Evolutionary conservation across 2,113 vertebrate species (phyloP), one percentile per base, ranked within the genome.

Genomic region (Leucoraja erinaceus): DNA sequence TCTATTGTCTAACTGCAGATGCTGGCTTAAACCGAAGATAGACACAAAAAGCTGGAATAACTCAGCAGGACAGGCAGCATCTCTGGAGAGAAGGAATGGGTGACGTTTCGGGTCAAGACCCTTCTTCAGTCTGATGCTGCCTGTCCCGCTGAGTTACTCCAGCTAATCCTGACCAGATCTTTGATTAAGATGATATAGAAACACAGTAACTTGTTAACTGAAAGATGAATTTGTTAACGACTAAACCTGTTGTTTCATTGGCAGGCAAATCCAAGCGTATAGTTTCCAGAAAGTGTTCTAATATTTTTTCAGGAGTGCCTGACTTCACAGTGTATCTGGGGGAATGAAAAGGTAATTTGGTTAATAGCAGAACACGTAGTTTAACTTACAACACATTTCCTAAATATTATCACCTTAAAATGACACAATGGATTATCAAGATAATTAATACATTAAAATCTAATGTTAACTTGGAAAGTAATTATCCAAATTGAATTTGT

Each of bases 251-350:
- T 96, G 97, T 96, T 96, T 98, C 98, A 94, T 96, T 97, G 95
- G 97, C 96, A 93, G 97, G 96, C 94, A 97, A 96, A 95, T 99
- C 99, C 94, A 98, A 95, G 93, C 98, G 97, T 96, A 98, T 97
- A 38, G 98, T 99, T 97, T 99, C 98, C 93, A 99, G 97, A 95
- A 99, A 98, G 95, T 99, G 99, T 95, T 99, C 99, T 96, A 99
- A 96, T 96, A 99, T 99, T 97, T 99, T 99, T 96, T 99, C 98
- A 83, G 99, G 98, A 16, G 98, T 99, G 96, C 99, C 99, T 93
- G 98, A 98, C 98, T 99, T 99, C 95, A 99, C 98, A 95, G 97
- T 99, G 96, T 99, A 99, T 95, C 99, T 99, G 33, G 18, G 54
- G 66, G 33, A 31, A 91, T 88, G 90, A 91, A 47, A 74, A 31